These are phyloP conservation scores for Zygogramma bicolorata DNA, from an alignment of 2,888 invertebrate genomes.

Conservation along the genomic window DNA sequence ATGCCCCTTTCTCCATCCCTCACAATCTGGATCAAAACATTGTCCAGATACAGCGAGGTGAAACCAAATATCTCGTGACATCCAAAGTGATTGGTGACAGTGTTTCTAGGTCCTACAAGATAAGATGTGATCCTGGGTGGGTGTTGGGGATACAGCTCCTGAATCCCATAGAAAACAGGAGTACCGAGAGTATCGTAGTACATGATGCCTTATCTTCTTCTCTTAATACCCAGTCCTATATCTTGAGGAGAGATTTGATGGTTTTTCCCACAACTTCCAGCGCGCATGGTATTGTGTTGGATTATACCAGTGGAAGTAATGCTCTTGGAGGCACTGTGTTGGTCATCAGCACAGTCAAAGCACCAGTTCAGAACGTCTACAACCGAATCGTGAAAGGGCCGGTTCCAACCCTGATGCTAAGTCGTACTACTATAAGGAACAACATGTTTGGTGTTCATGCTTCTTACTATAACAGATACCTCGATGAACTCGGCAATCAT, in stretches of 20 bases:
- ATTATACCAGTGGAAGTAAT: slow-evolving; percentile 82
- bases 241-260: slow-evolving; percentile 84
- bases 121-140: slow-evolving; percentile 83
- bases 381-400: slow-evolving; percentile 84
- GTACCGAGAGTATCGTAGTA: slow-evolving; percentile 85
- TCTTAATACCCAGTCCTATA: slow-evolving; percentile 78
- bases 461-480: slow-evolving; percentile 90
- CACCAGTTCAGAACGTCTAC: slow-evolving; percentile 79
- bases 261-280: slow-evolving; percentile 92
- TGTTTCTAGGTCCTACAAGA: slow-evolving; percentile 72
- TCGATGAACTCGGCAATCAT: slow-evolving; percentile 88
- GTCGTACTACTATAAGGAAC: slow-evolving; percentile 81
- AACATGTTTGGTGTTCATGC: slow-evolving; percentile 86
- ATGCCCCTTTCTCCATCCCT: slow-evolving; percentile 81
- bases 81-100: slow-evolving; percentile 73
- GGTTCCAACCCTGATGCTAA: slow-evolving; percentile 80
- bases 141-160: slow-evolving; percentile 90
- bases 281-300: slow-evolving; percentile 83
- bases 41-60: slow-evolving; percentile 66
- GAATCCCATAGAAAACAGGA: slow-evolving; percentile 90
- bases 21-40: slow-evolving; percentile 68
- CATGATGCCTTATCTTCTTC: slow-evolving; percentile 81
- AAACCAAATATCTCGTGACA: slow-evolving; percentile 85
- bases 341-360: slow-evolving; percentile 79
- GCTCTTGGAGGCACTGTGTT: slow-evolving; percentile 87